Evolutionary conservation across 2,888 invertebrate species (phyloP).

Genomic region (Apamea crenata): DNA sequence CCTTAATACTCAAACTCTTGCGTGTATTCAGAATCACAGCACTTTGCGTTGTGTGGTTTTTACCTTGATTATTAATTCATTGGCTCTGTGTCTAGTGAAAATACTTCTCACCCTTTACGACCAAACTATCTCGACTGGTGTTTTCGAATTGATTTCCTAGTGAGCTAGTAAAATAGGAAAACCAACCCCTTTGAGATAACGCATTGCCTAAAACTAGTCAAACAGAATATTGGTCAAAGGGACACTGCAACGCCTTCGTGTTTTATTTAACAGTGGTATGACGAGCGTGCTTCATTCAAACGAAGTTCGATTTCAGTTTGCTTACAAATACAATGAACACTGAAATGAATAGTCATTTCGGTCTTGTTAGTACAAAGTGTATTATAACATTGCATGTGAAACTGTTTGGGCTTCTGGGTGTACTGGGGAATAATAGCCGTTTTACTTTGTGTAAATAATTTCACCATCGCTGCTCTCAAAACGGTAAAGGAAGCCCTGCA

Average conservation of each 20-base stretch:
- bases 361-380: not conserved
- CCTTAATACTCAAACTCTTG: not conserved
- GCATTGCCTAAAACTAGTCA: not conserved
- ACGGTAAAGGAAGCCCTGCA: too few relatives aligned
- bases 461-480: too few relatives aligned
- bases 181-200: not conserved
- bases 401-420: not conserved
- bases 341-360: too few relatives aligned
- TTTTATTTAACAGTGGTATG: too few relatives aligned
- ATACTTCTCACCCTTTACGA: not conserved
- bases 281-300: not conserved
- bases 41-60: too few relatives aligned
- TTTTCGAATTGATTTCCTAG: not conserved
- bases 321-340: too few relatives aligned
- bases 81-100: not conserved
- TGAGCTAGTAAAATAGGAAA: too few relatives aligned
- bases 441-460: too few relatives aligned
- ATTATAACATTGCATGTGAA: not conserved
- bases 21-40: not conserved
- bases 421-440: not conserved
- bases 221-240: not conserved
- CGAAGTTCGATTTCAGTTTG: not conserved
- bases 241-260: too few relatives aligned
- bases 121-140: not conserved
- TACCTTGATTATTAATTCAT: too few relatives aligned